Base-by-base conservation (phyloP, 2,113 vertebrate species). In the Corythornis madagascariensis region DNA sequence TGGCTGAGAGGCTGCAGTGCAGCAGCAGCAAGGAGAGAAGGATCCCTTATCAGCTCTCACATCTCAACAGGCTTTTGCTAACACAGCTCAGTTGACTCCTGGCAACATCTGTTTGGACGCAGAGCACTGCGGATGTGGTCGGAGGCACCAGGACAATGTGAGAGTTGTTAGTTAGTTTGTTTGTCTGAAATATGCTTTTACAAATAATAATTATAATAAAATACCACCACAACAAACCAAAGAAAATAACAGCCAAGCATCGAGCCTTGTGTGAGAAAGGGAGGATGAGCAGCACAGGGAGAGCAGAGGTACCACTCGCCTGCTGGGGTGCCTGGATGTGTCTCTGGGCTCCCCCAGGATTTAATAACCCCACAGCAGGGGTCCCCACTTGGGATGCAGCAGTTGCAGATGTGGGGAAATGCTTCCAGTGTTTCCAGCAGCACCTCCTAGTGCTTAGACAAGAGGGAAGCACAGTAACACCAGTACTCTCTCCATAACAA, bases 361-460 rank as follows among this genome's bases (percentile, higher is more conserved):
- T 70, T 80, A 77, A 76, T 28, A 74, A 53, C 40, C 43, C 57
- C 48, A 2, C 38, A 81, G 28, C 40, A 55, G 56, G 25, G 56
- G 47, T 57, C 65, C 53, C 66, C 48, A 70, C 80, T 78, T 1
- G 0, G 70, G 61, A 65, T 16, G 61, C 61, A 45, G 76, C 29
- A 52, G 22, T 16, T 89, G 45, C 48, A 94, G 82, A 63, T 60
- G 72, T 56, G 47, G 19, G 33, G 47, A 89, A 92, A 75, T 0
- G 7, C 33, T 85, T 73, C 33, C 87, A 94, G 86, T 10, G 1
- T 38, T 83, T 29, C 48, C 72, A 67, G 85, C 87, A 94, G 94
- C 89, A 80, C 89, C 89, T 95, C 86, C 88, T 95, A 59, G 71
- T 74, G 91, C 89, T 35, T 52, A 75, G 78, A 89, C 78, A 35